phyloP scores from a whole-genome alignment of 2,113 vertebrate species.

The Alethe diademata region DNA sequence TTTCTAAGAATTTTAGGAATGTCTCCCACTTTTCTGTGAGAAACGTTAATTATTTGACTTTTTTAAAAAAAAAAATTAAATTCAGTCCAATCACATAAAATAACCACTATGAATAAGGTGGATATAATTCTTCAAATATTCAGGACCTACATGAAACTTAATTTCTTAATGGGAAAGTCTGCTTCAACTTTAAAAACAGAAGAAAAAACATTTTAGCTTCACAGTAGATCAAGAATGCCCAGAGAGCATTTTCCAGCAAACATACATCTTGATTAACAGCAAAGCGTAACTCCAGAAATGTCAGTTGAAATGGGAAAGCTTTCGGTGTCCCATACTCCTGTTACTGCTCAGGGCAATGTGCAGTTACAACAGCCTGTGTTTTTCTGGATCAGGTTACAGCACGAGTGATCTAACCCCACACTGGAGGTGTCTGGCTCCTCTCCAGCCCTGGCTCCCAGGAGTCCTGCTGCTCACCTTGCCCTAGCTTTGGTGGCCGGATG shows the following conservation, averaged over 20 bases:
- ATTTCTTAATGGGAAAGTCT: neutral
- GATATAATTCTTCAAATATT: neutral
- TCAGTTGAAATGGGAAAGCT: neutral
- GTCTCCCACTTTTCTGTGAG: neutral
- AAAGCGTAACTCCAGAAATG: neutral
- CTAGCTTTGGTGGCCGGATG: neutral
- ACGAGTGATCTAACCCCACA: neutral
- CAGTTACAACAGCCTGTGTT: neutral
- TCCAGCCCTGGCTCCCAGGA: neutral
- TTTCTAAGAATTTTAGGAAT: neutral
- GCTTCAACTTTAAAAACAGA: neutral
- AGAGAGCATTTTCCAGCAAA: neutral
- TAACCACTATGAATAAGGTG: neutral
- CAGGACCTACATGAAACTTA: neutral
- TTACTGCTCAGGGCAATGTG: neutral
- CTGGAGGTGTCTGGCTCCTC: neutral
- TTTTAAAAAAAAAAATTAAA: neutral
- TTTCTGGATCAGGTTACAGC: neutral
- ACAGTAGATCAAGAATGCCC: neutral
- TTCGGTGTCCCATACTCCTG: neutral
- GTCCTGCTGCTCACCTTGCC: constrained; percentile 35
- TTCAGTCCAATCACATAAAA: neutral
- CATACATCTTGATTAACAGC: neutral
- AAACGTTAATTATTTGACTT: neutral
- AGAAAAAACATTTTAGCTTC: neutral